phyloP scores from a whole-genome alignment of 2,797 vertebrate genomes.

The Halcyon badia region DNA sequence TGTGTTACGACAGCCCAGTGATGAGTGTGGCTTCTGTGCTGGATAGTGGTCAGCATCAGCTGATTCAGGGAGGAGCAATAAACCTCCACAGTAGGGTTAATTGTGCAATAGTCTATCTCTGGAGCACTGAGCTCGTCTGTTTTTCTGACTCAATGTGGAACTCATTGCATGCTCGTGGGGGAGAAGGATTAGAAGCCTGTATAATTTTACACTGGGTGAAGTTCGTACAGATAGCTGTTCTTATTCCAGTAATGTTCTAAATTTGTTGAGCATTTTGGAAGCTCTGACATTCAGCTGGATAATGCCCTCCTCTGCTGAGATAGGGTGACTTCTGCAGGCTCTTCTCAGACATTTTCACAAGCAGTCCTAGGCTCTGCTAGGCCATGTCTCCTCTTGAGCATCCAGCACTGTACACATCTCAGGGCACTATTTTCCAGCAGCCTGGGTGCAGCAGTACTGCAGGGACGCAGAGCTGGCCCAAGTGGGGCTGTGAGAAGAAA shows the following conservation, averaged over 20 bases:
- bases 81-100: not conserved
- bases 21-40: not conserved
- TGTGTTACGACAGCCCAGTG: rapidly evolving
- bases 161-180: not conserved
- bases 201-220: constrained; percentile 43
- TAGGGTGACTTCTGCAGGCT: not conserved
- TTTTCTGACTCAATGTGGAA: constrained; percentile 18
- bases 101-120: not conserved
- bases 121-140: not conserved
- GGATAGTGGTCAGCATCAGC: not conserved
- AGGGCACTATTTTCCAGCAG: not conserved
- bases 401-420: not conserved
- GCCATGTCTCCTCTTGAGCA: not conserved
- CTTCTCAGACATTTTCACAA: not conserved
- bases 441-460: not conserved
- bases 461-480: not conserved
- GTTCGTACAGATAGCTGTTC: constrained; percentile 24
- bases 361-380: not conserved
- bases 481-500: not conserved
- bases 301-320: not conserved
- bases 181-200: constrained; percentile 40
- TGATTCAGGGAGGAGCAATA: not conserved
- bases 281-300: constrained; percentile 1
- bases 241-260: constrained; percentile 55
- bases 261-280: constrained; percentile 45